These are phyloP conservation scores for Pangasianodon gigas DNA, from an alignment of 2,113 vertebrate species.

Conservation along the genomic window DNA sequence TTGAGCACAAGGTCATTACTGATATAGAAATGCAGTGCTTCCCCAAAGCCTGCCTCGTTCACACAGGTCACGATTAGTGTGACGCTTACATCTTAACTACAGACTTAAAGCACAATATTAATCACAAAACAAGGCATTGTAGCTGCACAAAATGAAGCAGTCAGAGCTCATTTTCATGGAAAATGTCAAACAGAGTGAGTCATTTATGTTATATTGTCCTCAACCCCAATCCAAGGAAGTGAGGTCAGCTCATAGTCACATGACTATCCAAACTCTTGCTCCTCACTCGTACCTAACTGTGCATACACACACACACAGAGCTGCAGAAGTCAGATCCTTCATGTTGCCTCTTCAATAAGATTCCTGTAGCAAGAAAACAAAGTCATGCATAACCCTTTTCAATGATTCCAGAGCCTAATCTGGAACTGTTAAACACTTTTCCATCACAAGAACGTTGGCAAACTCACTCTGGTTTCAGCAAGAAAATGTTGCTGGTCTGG, in stretches of 20 bases:
- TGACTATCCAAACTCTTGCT: background rate
- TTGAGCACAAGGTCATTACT: conserved; percentile 8
- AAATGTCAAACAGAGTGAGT: background rate
- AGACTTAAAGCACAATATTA: background rate
- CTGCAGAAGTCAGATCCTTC: background rate
- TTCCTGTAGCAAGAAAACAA: background rate
- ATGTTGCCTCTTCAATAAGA: background rate
- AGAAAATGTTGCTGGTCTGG: background rate
- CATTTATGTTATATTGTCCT: background rate
- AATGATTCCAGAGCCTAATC: background rate
- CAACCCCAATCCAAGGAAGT: background rate
- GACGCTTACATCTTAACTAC: background rate
- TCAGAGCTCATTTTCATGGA: conserved; percentile 22
- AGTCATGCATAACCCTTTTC: background rate
- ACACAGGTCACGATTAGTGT: background rate
- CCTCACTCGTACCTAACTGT: background rate
- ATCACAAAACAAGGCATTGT: conserved; percentile 11
- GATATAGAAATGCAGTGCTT: background rate
- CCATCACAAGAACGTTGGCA: background rate
- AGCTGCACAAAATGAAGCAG: background rate
- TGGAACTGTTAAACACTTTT: background rate
- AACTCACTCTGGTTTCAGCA: background rate
- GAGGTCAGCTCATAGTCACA: background rate
- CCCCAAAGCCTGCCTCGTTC: background rate
- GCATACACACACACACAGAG: background rate